These are phyloP conservation scores for Drosophila kepulauana DNA, from an alignment of 1,140 invertebrate genomes.

Conservation along the genomic window DNA sequence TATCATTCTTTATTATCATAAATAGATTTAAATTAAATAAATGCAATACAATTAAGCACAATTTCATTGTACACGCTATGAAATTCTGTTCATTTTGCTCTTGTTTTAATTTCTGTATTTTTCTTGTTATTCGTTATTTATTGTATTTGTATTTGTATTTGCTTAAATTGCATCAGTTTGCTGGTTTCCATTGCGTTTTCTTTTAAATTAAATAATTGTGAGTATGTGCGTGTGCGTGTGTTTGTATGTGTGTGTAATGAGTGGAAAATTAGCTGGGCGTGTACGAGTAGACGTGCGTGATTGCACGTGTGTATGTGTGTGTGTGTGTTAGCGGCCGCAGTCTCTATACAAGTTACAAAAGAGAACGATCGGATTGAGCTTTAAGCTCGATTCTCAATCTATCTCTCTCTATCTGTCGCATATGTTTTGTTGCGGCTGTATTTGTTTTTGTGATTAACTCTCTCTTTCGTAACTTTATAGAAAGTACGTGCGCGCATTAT, in stretches of 20 bases:
- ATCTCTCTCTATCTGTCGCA: slow-evolving; percentile 30
- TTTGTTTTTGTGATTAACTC: slow-evolving; percentile 28
- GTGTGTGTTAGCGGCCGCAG: slow-evolving; percentile 65
- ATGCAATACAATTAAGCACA: slow-evolving; percentile 83
- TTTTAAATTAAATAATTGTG: slow-evolving; percentile 74
- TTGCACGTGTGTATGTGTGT: slow-evolving; percentile 39
- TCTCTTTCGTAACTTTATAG: slow-evolving; percentile 83
- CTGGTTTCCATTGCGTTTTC: slow-evolving; percentile 60
- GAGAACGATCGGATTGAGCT: slow-evolving; percentile 52
- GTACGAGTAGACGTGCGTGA: slow-evolving; percentile 23
- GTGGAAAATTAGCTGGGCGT: too few species aligned
- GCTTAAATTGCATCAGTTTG: slow-evolving; percentile 36
- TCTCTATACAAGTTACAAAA: slow-evolving; percentile 84
- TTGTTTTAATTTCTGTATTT: slow-evolving; percentile 46
- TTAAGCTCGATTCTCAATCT: slow-evolving; percentile 31
- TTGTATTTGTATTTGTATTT: slow-evolving; percentile 8
- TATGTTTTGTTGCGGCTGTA: neutral
- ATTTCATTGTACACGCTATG: slow-evolving; percentile 69
- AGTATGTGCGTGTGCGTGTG: slow-evolving; percentile 53
- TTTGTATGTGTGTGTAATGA: slow-evolving; percentile 29
- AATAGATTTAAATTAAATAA: slow-evolving; percentile 84
- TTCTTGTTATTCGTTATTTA: slow-evolving; percentile 9
- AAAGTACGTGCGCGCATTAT: slow-evolving; percentile 76
- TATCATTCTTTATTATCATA: slow-evolving; percentile 82
- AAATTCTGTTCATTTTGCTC: slow-evolving; percentile 61